Percentiles rank a stretch among this genome's conserved stretches.
Conservation (phyloP, 1,140 invertebrate genomes). For the Brachionus plicatilis region DNA sequence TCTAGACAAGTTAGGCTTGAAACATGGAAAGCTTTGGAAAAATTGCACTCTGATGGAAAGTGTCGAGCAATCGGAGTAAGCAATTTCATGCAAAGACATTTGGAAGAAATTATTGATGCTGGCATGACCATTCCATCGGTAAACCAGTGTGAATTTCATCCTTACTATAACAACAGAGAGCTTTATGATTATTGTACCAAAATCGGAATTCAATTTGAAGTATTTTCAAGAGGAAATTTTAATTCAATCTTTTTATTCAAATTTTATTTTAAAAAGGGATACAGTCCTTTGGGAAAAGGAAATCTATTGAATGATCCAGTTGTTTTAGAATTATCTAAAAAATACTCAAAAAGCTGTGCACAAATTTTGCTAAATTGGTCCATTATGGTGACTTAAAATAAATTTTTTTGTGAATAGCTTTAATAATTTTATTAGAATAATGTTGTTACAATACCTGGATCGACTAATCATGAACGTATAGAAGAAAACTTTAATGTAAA, state of each 20-base stretch:
- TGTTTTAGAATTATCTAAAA: conserved; percentile 46
- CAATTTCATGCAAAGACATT: conserved; percentile 51
- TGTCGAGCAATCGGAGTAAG: conserved; percentile 53
- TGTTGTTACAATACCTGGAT: conserved; percentile 55
- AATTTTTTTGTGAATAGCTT: not conserved
- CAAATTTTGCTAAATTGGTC: conserved; percentile 54
- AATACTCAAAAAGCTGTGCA: conserved; percentile 46
- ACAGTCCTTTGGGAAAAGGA: conserved; percentile 56
- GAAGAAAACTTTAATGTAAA: conserved; percentile 49
- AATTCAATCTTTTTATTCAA: too few species aligned
- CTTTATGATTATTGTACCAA: conserved; percentile 50
- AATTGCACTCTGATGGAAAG: conserved; percentile 32
- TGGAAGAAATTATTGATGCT: conserved; percentile 49
- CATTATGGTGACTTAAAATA: conserved; percentile 43
- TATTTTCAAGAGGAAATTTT: conserved; percentile 42
- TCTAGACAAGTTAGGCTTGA: conserved; percentile 52
- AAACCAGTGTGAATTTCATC: conserved; percentile 58
- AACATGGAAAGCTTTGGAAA: conserved; percentile 45
- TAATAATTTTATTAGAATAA: conserved; percentile 45
- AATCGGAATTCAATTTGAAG: conserved; percentile 46
- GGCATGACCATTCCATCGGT: conserved; percentile 50
- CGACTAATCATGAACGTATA: conserved; percentile 48
- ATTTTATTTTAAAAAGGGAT: conserved; percentile 46
- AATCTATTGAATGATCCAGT: conserved; percentile 45
- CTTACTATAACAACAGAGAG: conserved; percentile 53